Conservation (phyloP, 2,888 invertebrate genomes). For the Panzeria rudis region DNA sequence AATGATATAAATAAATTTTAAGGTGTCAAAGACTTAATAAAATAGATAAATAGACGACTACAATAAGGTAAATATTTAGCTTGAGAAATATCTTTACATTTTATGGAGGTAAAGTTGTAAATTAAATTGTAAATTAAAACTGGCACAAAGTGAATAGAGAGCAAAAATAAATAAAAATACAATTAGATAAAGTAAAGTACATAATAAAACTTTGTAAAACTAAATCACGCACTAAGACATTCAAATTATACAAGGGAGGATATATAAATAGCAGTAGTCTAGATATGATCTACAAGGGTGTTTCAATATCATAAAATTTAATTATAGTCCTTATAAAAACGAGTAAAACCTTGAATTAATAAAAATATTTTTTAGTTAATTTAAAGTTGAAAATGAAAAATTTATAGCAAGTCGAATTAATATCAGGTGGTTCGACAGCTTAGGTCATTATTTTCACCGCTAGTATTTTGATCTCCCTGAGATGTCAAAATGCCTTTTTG, state of each 20-base stretch:
- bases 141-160: not conserved
- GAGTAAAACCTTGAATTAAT: no score
- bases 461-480: no score
- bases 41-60: not conserved
- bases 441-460: no score
- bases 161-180: not conserved
- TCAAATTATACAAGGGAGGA: not conserved
- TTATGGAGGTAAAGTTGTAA: conserved; percentile 28
- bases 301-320: no score
- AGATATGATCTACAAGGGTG: no score
- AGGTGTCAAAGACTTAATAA: conserved; percentile 36
- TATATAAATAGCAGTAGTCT: conserved; percentile 7
- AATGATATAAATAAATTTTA: conserved; percentile 14
- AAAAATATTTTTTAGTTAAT: no score
- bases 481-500: no score
- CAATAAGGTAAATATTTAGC: conserved; percentile 25
- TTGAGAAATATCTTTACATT: conserved; percentile 33
- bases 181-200: not conserved
- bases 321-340: no score
- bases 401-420: no score
- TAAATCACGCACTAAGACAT: not conserved
- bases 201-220: conserved; percentile 43
- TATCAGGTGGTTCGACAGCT: no score
- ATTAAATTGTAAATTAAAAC: conserved; percentile 44
- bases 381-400: no score